Evolutionary conservation across 2,888 invertebrate species (phyloP), one percentile per base, ranked within the genome.

Genomic region (Endotricha flammealis): DNA sequence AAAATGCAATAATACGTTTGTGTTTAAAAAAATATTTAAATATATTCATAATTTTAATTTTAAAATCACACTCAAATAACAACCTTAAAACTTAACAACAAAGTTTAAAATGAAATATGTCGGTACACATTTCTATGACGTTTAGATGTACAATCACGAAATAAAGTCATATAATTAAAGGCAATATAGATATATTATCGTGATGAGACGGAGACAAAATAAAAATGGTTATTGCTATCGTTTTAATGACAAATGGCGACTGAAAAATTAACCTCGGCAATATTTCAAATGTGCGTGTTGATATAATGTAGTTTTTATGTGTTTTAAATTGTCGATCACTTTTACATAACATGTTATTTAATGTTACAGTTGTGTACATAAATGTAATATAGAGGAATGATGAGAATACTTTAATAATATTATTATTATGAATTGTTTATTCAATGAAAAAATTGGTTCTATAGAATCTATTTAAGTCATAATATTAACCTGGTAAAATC

Each of bases 91-190:
- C 7, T 1, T 14, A 2, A 3, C 4, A 11, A 5, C 12, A 28
- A 39, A 28, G 35, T 17, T 16, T 10, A 24, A 20, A 31, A 32
- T 44, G 22, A 9, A 36, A 27, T 23, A 17, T 3, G 8, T 11
- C 14, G 10, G 12, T 16, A 12, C 17, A 16, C n/a, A 30, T 16
- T 9, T 36, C 39, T 47, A 42, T 3, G 38, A 34, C 39, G 33
- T 44, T 38, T 29, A 2, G 35, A 36, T 34, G 39, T 41, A 46
- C 39, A 48, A 38, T 42, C 31, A 29, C 25, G 31, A 38, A 53
- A 62, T 57, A 60, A 64, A 69, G 59, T 64, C 58, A 57, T 71
- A 64, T 69, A 71, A 74, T 74, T 74, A 71, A 53, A 59, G 59
- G 57, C 61, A 63, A 68, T 73, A 57, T 64, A 68, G 64, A 64